Base-by-base conservation (phyloP, 2,888 invertebrate genomes). In the Diarsia mendica region DNA sequence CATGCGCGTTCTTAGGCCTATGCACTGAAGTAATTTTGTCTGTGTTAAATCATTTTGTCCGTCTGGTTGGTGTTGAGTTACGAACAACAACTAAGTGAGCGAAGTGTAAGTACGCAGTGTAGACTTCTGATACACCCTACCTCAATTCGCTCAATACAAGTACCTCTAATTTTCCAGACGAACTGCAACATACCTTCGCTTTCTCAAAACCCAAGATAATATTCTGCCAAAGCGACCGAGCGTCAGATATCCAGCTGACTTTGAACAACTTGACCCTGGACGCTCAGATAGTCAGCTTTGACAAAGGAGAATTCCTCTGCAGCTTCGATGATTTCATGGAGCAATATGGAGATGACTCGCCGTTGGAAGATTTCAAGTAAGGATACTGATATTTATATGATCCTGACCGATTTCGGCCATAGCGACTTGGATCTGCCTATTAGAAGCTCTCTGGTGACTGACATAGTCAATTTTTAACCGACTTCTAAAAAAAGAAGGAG, bases 141-240 rank as follows among this genome's bases (percentile, higher is more conserved):
- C 11, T 55, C 15, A 33, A 28, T 49, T 46, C 10, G 9, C 15
- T 6, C 10, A 20, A 20, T 20, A 11, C 10, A 46, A 18, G n/a
- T n/a, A 39, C 39, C 55, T 46, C 0, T 79, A 3, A 15, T 51
- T 67, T 92, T 89, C 63, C 84, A 95, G 95, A 79, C 53, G 95
- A 95, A 79, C 88, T 95, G 1, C 85, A 89, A 75, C 79, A 85
- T 0, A 89, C 91, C 0, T 94, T 94, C 67, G 85, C 86, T 3
- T 85, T 89, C 20, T 89, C 89, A 61, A 82, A 84, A 53, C 94
- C 95, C 0, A 95, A 92, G 80, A 83, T 93, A 71, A 89, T 95
- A 80, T 94, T 95, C 85, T 95, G 95, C 70, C 93, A 94, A 75
- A 92, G 90, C 28, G 91, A 93, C 2, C 93, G 89, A 79, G 91